These are phyloP conservation scores for Copidosoma aretas DNA, from an alignment of 2,888 invertebrate species.

Conservation along the genomic window DNA sequence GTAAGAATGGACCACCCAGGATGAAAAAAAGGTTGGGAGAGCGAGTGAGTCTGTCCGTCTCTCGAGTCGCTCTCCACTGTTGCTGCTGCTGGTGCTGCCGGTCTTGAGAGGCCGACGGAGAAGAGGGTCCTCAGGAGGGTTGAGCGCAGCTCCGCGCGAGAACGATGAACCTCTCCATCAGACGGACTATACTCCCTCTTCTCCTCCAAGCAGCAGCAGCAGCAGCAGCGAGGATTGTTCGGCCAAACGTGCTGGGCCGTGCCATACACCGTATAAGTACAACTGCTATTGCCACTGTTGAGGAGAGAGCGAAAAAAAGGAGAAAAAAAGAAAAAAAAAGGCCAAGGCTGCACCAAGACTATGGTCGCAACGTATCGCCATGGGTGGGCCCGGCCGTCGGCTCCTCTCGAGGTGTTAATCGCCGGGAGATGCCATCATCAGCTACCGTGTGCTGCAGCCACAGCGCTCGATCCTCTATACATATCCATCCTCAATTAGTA, in stretches of 20 bases:
- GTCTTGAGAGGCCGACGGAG: constrained; percentile 2
- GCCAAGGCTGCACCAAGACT: constrained; percentile 40
- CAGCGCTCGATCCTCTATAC: too few species aligned
- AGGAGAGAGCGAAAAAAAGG: background rate
- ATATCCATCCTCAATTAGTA: constrained; percentile 56
- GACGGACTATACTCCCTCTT: constrained; percentile 43
- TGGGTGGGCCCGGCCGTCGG: background rate
- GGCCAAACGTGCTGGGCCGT: background rate
- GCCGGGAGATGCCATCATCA: constrained; percentile 42
- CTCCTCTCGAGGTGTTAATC: constrained; percentile 54
- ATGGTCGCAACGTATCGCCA: background rate
- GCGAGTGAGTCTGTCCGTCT: constrained; percentile 48
- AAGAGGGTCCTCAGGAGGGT: constrained; percentile 55
- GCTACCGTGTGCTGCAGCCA: constrained; percentile 60
- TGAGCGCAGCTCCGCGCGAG: constrained; percentile 37
- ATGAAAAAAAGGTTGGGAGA: constrained; percentile 45
- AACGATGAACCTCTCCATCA: constrained; percentile 57
- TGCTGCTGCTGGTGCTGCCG: background rate
- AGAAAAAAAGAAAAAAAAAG: constrained; percentile 44
- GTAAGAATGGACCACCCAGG: constrained; percentile 62
- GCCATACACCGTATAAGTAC: background rate
- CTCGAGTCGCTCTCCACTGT: constrained; percentile 39
- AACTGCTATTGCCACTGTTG: background rate
- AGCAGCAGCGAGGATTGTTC: too few species aligned
- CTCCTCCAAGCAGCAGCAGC: background rate